Evolutionary conservation across 2,113 vertebrate species (phyloP), one percentile per base, ranked within the genome.

Genomic region (Glaucomys volans): DNA sequence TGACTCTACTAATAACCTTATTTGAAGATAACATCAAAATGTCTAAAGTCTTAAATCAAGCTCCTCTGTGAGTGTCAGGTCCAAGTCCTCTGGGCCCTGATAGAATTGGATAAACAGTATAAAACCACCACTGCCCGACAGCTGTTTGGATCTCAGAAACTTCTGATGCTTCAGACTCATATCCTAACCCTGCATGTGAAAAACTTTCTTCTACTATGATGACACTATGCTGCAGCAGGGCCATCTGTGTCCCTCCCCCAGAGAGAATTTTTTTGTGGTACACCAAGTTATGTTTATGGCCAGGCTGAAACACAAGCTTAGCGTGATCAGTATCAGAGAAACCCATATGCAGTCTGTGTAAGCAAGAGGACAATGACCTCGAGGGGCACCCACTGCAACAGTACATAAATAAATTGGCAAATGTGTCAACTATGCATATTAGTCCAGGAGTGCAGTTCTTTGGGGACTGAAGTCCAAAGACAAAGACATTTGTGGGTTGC

Each of bases 391-490:
- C 95, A 59, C 80, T 59, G 89, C 84, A 93, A 35, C 89, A 92
- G 57, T 8, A 76, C 16, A 96, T 91, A 97, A 97, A 96, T 93
- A 98, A 95, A 91, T 66, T 88, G 54, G 91, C 91, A 96, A 89
- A 17, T 0, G 94, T 85, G 96, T 96, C 96, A 95, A 75, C 94
- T 74, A 66, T 52, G 59, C 59, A 72, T 95, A 89, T 95, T 95
- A 95, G 98, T 94, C 64, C 75, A 95, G 82, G 24, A 97, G 94
- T 92, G 62, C 79, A 93, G 93, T 94, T 88, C 62, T 97, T 8
- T 84, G 42, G 95, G 96, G 91, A 97, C 87, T 95, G 64, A 96
- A 97, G 75, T 75, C 86, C 85, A 97, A 98, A 97, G 75, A 95
- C 90, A 97, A 24, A 88, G 62, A 82, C 66, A 18, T 97, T 84